These are phyloP conservation scores for Leptopilina drosophilae DNA, from an alignment of 2,888 invertebrate genomes.

Conservation along the genomic window DNA sequence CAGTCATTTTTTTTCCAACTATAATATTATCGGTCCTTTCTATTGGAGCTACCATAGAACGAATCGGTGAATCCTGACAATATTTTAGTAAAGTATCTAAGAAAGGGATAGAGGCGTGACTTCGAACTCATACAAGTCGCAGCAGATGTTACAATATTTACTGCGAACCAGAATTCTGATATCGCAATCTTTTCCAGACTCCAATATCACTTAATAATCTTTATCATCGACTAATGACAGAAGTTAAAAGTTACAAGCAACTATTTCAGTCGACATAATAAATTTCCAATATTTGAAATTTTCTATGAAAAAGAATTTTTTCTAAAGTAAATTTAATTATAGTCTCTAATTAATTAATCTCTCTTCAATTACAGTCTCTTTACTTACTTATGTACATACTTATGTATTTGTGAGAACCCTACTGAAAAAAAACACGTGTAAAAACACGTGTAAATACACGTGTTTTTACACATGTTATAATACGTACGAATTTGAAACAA, in stretches of 20 bases:
- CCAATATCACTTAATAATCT: conserved; percentile 33
- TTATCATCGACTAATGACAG: conserved; percentile 14
- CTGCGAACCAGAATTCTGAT: conserved; percentile 55
- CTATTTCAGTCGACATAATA: conserved; percentile 28
- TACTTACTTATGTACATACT: too few relatives aligned
- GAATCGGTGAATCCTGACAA: conserved; percentile 55
- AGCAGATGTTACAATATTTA: conserved; percentile 75
- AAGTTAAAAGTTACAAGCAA: conserved; percentile 4
- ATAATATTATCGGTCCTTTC: conserved; percentile 15
- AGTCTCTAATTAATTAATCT: too few relatives aligned
- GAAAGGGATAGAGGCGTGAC: conserved; percentile 69
- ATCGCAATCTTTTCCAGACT: conserved; percentile 26
- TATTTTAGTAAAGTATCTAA: conserved; percentile 71
- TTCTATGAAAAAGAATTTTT: too few relatives aligned
- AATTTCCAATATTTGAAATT: neutral
- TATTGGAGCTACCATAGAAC: conserved; percentile 50
- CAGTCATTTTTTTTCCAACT: neutral
- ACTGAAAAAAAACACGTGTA: too few relatives aligned
- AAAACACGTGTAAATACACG: too few relatives aligned
- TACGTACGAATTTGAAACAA: too few relatives aligned
- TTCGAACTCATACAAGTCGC: conserved; percentile 70
- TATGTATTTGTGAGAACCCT: too few relatives aligned
- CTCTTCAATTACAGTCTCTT: too few relatives aligned
- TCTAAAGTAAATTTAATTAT: too few relatives aligned
- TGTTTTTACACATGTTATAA: too few relatives aligned